phyloP scores from a whole-genome alignment of 2,888 invertebrate genomes.

The Papilio demoleus region DNA sequence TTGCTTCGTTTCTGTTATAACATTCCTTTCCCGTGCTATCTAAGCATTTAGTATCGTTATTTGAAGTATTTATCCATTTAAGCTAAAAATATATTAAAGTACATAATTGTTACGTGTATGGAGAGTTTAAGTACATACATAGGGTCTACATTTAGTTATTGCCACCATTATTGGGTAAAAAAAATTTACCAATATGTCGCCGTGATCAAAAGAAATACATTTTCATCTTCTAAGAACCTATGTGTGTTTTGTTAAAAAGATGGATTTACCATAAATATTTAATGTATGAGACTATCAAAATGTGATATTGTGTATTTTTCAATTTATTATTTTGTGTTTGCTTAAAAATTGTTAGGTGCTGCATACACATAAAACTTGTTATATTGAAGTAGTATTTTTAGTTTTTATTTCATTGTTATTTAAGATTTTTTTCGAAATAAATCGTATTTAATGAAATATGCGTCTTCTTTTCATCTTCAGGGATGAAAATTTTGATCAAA shows the following conservation, averaged over 20 bases:
- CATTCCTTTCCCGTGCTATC: conserved; percentile 31
- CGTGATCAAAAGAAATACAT: neutral
- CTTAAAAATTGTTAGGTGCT: conserved; percentile 27
- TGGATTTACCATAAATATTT: conserved; percentile 8
- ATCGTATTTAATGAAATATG: neutral
- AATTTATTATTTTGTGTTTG: conserved; percentile 2
- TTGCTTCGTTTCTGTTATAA: conserved; percentile 10
- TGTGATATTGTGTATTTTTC: conserved; percentile 19
- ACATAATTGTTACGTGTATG: conserved; percentile 2
- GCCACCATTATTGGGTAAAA: neutral
- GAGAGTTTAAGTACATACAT: neutral
- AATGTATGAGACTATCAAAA: conserved; percentile 22
- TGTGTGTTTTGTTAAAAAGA: conserved; percentile 13
- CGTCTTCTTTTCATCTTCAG: neutral
- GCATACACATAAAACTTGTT: conserved; percentile 14
- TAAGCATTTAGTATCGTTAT: conserved; percentile 26
- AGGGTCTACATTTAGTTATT: neutral
- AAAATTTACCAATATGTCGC: neutral
- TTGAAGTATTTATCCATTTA: conserved; percentile 20
- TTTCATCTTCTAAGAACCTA: neutral
- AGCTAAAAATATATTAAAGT: conserved; percentile 13
- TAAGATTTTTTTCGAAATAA: conserved; percentile 25
- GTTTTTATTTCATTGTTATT: conserved; percentile 35
- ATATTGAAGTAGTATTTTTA: conserved; percentile 22
- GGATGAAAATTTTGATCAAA: too few species aligned